Base-by-base conservation (phyloP, 2,797 vertebrate species). In the Steatocranus sp. region DNA sequence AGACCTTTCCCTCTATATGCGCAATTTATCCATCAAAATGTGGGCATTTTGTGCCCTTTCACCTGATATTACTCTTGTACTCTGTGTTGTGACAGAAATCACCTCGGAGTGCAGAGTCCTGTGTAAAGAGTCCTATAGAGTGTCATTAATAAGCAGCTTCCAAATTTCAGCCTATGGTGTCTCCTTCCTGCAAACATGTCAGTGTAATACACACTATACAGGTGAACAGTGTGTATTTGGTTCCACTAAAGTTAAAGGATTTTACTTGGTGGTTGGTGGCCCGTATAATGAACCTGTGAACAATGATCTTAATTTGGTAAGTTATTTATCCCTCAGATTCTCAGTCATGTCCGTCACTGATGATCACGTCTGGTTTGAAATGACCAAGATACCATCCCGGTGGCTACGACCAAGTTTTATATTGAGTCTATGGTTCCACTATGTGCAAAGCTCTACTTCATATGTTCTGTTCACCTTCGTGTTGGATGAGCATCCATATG, bases 81-180 rank as follows among this genome's bases (percentile, higher is more conserved):
- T 12, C 11, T 63, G 18, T 30, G 15, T 34, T 15, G 27, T 58
- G 9, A 11, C 9, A 58, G 27, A 58, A 18, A 32, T 58, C 17
- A 1, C 54, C 54, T 10, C 5, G 2, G 2, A 2, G 1, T 38
- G 5, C 8, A 23, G 61, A 41, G 36, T 2, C 12, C 20, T 1
- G 1, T 41, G 8, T 15, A 23, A 15, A 66, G 34, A 15, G 36
- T 20, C 36, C 2, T 9, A 41, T 6, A 23, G 7, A 66, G 36
- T 23, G 12, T 20, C 36, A 66, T 66, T 15, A 41, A 68, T 23
- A 41, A 66, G 20, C 36, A 66, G n/a, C n/a, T 23, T 66, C 5
- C 36, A 66, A 41, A 41, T 5, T 34, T 61, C 30, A 61, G 10
- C 56, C 17, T 3, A 11, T 11, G 10, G 6, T 61, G n/a, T 66